Conservation (phyloP, 2,888 invertebrate species). For the Agrilus biguttatus region DNA sequence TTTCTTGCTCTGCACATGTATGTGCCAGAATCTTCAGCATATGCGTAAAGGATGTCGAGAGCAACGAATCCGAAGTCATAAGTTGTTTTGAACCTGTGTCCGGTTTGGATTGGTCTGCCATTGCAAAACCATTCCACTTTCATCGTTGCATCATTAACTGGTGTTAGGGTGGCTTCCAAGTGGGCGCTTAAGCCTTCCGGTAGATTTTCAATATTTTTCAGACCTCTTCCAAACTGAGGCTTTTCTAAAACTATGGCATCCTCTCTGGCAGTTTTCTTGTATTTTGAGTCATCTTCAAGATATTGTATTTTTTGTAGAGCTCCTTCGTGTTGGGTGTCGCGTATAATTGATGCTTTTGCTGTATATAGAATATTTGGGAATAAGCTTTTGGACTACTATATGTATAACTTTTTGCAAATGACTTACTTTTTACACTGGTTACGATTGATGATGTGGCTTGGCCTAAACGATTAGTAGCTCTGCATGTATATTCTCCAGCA, state of each 20-base stretch:
- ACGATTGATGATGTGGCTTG: conserved; percentile 69
- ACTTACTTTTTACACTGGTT: conserved; percentile 67
- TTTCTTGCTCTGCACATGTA: conserved; percentile 95
- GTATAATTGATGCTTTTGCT: conserved; percentile 72
- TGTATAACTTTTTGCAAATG: not conserved
- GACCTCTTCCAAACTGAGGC: conserved; percentile 77
- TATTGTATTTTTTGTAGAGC: conserved; percentile 84
- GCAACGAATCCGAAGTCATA: conserved; percentile 97
- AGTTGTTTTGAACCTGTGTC: conserved; percentile 90
- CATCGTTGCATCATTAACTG: conserved; percentile 97
- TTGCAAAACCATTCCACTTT: conserved; percentile 97
- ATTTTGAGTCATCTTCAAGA: conserved; percentile 72
- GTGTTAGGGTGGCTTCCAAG: conserved; percentile 87
- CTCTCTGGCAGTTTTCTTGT: conserved; percentile 55
- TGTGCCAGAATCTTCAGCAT: conserved; percentile 92
- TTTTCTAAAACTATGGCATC: conserved; percentile 68
- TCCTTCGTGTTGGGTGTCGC: conserved; percentile 85
- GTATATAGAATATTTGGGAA: conserved; percentile 16
- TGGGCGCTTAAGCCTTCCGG: conserved; percentile 81
- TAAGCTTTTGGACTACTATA: not conserved
- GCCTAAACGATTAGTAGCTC: conserved; percentile 74
- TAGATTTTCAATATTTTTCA: conserved; percentile 70
- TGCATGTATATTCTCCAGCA: conserved; percentile 81
- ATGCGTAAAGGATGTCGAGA: conserved; percentile 89
- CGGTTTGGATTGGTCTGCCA: conserved; percentile 81